Percentiles rank a stretch among this genome's conserved stretches.
Conservation (phyloP, 2,113 vertebrate genomes). For the Archocentrus centrarchus region DNA sequence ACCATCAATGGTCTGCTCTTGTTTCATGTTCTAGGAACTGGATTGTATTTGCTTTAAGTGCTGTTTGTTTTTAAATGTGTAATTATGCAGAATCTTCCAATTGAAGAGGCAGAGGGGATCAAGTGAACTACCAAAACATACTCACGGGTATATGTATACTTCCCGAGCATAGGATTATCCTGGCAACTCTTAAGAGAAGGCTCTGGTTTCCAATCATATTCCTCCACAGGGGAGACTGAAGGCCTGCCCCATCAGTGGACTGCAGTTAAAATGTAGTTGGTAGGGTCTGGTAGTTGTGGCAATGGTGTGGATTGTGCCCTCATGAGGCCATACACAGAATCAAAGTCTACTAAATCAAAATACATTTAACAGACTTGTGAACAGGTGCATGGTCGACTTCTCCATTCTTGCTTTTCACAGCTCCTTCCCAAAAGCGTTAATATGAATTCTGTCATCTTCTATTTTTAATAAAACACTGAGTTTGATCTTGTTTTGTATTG, state of each 20-base stretch:
- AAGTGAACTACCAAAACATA: background rate
- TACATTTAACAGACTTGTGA: background rate
- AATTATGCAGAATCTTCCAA: constrained; percentile 7
- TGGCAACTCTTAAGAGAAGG: constrained; percentile 56
- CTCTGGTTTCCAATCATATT: background rate
- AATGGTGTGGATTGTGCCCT: background rate
- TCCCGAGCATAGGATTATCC: background rate
- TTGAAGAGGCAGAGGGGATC: background rate
- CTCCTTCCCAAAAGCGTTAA: background rate
- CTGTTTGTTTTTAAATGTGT: constrained; percentile 30
- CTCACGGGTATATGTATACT: background rate
- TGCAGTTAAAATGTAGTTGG: background rate
- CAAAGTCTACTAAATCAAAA: background rate
- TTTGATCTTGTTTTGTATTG: constrained; percentile 65
- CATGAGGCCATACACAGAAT: background rate
- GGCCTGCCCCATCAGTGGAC: background rate
- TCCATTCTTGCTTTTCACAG: background rate
- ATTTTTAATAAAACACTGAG: constrained; percentile 66
- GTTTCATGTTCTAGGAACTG: background rate
- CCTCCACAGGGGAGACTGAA: background rate
- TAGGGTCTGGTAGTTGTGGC: background rate
- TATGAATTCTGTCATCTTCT: constrained; percentile 49
- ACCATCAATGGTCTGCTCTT: background rate
- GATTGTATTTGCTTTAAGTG: constrained; percentile 31
- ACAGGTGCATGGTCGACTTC: background rate